Evolutionary conservation across 2,797 vertebrate species (phyloP).

Genomic region (Graptemys geographica): DNA sequence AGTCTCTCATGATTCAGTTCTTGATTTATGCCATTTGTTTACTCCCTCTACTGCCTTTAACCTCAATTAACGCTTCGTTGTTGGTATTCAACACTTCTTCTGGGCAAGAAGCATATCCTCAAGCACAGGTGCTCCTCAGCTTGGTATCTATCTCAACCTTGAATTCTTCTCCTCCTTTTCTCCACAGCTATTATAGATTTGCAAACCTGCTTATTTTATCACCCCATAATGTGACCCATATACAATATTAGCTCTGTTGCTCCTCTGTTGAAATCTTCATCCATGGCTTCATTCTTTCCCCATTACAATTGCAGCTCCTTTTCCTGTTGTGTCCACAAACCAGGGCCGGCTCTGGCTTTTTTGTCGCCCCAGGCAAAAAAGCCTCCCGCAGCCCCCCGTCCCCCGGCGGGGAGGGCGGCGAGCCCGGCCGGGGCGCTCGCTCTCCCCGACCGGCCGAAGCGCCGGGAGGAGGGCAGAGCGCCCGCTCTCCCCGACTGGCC

Average conservation of each 20-base stretch:
- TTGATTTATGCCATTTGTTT: not conserved
- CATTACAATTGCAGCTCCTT: not conserved
- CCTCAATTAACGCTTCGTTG: not conserved
- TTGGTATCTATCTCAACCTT: not conserved
- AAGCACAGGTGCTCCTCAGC: not conserved
- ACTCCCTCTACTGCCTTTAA: not conserved
- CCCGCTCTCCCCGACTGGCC: no score
- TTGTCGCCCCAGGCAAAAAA: no score
- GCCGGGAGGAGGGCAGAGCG: no score
- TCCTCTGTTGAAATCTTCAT: not conserved
- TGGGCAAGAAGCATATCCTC: not conserved
- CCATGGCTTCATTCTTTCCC: accelerated
- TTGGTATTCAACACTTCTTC: not conserved
- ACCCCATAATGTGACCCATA: accelerated
- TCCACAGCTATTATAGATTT: not conserved
- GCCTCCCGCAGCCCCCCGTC: no score
- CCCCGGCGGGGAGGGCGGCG: no score
- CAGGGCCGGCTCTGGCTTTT: no score
- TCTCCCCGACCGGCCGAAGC: no score
- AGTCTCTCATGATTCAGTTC: not conserved
- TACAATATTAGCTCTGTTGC: accelerated
- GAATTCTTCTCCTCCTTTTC: not conserved
- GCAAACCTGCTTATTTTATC: conserved; percentile 7
- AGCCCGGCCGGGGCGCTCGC: no score
- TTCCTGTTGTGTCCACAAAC: not conserved